Evolutionary conservation across 2,888 invertebrate genomes (phyloP).

Genomic region (Dromius quadrimaculatus): DNA sequence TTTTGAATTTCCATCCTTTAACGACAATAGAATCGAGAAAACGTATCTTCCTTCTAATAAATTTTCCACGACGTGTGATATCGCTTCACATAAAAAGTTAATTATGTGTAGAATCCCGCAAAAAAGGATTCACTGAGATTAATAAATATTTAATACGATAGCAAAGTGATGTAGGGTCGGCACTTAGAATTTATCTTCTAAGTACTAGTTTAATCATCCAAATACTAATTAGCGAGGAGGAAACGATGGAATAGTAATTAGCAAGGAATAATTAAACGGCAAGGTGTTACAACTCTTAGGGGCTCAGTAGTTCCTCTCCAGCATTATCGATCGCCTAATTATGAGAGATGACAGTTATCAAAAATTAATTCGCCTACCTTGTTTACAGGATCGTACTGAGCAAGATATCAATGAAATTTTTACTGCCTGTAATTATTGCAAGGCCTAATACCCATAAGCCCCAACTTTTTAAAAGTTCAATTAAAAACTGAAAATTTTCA

Average conservation of each 20-base stretch:
- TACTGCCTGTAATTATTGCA: no score
- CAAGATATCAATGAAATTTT: no score
- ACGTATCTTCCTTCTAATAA: no score
- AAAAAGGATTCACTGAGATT: background rate
- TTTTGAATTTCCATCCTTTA: no score
- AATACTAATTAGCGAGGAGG: constrained; percentile 40
- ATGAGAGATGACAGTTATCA: constrained; percentile 44
- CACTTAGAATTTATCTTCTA: constrained; percentile 29
- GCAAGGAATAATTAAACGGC: constrained; percentile 42
- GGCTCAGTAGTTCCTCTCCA: background rate
- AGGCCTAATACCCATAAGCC: no score
- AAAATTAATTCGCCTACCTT: constrained; percentile 44
- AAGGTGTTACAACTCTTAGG: constrained; percentile 40
- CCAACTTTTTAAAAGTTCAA: no score
- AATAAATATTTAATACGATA: constrained; percentile 16
- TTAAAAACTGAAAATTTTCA: no score
- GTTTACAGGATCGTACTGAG: background rate
- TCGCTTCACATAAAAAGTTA: background rate
- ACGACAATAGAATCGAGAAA: no score
- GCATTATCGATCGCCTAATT: constrained; percentile 43
- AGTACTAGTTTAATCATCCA: constrained; percentile 42
- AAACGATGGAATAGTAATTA: constrained; percentile 48
- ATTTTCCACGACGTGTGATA: no score
- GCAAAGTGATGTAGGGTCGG: background rate
- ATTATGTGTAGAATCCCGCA: background rate